Percentiles rank a stretch among this genome's conserved stretches.
Evolutionary conservation across 2,797 vertebrate genomes (phyloP).

Genomic region (Muscicapa striata): DNA sequence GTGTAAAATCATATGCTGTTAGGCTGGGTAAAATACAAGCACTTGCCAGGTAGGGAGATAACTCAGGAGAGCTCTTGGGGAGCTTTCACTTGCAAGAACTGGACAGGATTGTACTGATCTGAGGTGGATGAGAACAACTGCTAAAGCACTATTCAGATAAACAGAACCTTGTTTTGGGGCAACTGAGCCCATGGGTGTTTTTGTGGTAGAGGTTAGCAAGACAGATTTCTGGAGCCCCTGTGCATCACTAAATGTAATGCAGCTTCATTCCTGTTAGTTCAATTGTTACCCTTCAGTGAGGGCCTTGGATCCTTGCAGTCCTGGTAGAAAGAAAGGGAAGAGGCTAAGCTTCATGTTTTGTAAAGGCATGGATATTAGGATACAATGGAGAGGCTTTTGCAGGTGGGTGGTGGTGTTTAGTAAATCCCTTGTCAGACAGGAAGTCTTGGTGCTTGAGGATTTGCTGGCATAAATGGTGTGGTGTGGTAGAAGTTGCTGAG

Average conservation of each 20-base stretch:
- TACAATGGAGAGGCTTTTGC: neutral
- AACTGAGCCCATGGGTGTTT: neutral
- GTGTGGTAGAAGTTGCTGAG: neutral
- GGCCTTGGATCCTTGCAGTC: neutral
- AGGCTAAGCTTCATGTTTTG: neutral
- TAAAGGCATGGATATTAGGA: neutral
- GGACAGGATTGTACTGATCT: neutral
- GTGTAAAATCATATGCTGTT: neutral
- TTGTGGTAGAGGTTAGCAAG: neutral
- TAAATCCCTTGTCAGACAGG: neutral
- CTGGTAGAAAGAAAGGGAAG: neutral
- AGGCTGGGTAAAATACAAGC: neutral
- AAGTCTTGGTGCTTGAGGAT: neutral
- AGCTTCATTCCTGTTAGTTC: neutral
- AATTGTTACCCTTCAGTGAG: accelerated
- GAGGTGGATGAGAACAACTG: neutral
- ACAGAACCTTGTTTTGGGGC: neutral
- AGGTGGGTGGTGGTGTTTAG: neutral
- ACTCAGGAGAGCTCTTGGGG: neutral
- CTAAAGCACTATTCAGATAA: neutral
- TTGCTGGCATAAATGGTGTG: neutral
- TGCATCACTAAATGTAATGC: neutral
- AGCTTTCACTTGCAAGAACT: neutral
- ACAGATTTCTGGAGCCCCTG: neutral
- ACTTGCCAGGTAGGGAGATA: neutral